Percentiles rank a stretch among this genome's conserved stretches.
phyloP scores from a whole-genome alignment of 1,140 invertebrate species.

The Helicoverpa armigera region DNA sequence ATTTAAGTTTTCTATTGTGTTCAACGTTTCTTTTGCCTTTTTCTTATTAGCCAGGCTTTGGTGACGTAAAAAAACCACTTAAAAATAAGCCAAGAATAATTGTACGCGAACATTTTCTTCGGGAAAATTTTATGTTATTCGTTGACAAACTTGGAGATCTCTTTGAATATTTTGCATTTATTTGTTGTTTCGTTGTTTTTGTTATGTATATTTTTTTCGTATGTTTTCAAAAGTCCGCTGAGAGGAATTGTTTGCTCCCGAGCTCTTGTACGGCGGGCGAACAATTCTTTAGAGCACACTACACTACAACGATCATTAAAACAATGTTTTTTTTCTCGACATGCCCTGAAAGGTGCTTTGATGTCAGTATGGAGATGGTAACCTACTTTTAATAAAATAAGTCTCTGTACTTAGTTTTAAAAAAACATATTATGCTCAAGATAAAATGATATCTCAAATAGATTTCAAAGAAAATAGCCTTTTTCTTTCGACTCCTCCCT shows the following conservation, averaged over 20 bases:
- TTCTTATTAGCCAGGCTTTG: conserved; percentile 8
- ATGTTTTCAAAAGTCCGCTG: conserved; percentile 10
- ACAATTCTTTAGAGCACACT: conserved; percentile 47
- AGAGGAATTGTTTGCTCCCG: conserved; percentile 27
- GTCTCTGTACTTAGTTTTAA: not conserved
- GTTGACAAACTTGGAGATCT: conserved; percentile 26
- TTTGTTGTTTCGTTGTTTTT: conserved; percentile 24
- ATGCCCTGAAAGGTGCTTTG: conserved; percentile 38
- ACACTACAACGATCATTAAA: conserved; percentile 44
- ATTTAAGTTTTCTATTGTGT: conserved; percentile 46
- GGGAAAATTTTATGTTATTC: not conserved
- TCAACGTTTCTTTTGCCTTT: conserved; percentile 34
- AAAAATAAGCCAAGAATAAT: conserved; percentile 37
- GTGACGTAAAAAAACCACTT: conserved; percentile 6
- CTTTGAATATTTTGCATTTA: conserved; percentile 18
- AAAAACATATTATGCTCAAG: not conserved
- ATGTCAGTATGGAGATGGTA: conserved; percentile 7
- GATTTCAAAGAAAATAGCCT: too few species aligned
- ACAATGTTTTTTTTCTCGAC: conserved; percentile 32
- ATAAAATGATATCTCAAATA: not conserved
- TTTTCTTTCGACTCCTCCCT: too few species aligned
- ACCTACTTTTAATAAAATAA: conserved; percentile 6
- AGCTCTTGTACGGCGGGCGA: conserved; percentile 18
- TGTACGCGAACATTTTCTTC: conserved; percentile 28
- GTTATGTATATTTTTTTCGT: not conserved